Conservation (phyloP, 1,140 invertebrate genomes). For the Lordiphosa clarofinis region DNA sequence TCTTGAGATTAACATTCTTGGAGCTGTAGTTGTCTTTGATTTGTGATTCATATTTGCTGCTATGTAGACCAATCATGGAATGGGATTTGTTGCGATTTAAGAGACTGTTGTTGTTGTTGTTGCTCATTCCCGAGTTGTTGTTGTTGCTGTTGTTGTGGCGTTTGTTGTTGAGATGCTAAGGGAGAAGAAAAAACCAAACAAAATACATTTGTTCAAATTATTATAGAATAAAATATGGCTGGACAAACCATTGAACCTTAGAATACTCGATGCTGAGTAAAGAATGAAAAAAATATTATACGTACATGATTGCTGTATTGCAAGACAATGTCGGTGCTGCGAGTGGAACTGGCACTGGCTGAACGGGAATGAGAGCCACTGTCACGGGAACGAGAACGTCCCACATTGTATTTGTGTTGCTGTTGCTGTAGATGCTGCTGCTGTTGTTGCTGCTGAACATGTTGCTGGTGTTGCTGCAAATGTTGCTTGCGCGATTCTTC, state of each 20-base stretch:
- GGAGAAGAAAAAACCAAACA: too few relatives aligned
- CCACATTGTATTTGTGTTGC: constrained; percentile 64
- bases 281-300: too few relatives aligned
- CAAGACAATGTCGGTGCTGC: constrained; percentile 78
- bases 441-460: constrained; percentile 26
- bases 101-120: constrained; percentile 45
- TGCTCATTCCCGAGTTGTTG: constrained; percentile 16
- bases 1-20: constrained; percentile 69
- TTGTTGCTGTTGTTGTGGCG: constrained; percentile 29
- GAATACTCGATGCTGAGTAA: too few relatives aligned
- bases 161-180: constrained; percentile 74
- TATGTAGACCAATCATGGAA: constrained; percentile 69
- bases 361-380: constrained; percentile 86
- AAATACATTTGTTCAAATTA: too few relatives aligned
- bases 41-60: constrained; percentile 68
- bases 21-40: constrained; percentile 61
- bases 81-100: constrained; percentile 76
- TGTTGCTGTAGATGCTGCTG: constrained; percentile 34
- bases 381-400: constrained; percentile 82
- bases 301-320: constrained; percentile 78
- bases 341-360: constrained; percentile 82
- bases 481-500: constrained; percentile 81
- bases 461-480: constrained; percentile 11
- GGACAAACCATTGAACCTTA: too few relatives aligned
- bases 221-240: too few relatives aligned